Conservation (phyloP, 2,888 invertebrate genomes). For the Eumacrocentrus americanus region DNA sequence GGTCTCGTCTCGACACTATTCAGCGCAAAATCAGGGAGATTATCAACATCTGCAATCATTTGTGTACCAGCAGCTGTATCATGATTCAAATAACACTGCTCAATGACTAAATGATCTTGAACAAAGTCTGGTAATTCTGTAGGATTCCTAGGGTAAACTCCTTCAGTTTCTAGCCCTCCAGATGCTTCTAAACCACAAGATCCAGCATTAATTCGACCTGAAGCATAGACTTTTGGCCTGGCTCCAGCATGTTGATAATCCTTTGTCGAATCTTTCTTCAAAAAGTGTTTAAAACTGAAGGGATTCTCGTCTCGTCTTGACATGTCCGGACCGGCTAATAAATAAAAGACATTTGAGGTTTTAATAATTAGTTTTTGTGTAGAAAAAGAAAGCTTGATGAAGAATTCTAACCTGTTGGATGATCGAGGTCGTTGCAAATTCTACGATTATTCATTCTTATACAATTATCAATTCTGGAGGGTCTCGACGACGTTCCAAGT, state of each 20-base stretch:
- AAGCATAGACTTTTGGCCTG: slow-evolving; percentile 74
- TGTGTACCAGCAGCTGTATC: slow-evolving; percentile 55
- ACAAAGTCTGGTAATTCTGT: slow-evolving; percentile 85
- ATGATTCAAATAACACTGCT: slow-evolving; percentile 71
- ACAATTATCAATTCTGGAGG: neutral
- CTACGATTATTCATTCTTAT: slow-evolving; percentile 31
- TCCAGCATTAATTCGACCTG: slow-evolving; percentile 43
- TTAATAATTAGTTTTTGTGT: neutral
- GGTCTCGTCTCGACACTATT: slow-evolving; percentile 58
- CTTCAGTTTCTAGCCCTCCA: slow-evolving; percentile 64
- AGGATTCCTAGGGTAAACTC: slow-evolving; percentile 64
- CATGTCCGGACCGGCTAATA: slow-evolving; percentile 62
- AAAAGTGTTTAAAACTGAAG: slow-evolving; percentile 85
- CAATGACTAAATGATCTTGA: slow-evolving; percentile 85
- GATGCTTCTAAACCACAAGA: slow-evolving; percentile 55
- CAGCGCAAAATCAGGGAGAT: slow-evolving; percentile 73
- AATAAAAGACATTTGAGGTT: slow-evolving; percentile 32
- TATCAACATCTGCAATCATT: slow-evolving; percentile 66
- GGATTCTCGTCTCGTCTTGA: slow-evolving; percentile 75
- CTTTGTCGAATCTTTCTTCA: slow-evolving; percentile 70
- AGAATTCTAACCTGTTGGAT: slow-evolving; percentile 2
- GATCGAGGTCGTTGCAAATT: slow-evolving; percentile 30
- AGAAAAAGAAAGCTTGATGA: neutral
- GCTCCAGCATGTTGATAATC: slow-evolving; percentile 76
- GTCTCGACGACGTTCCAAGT: slow-evolving; percentile 1